Evolutionary conservation across 2,797 vertebrate species (phyloP).

Genomic region (Echiichthys vipera): DNA sequence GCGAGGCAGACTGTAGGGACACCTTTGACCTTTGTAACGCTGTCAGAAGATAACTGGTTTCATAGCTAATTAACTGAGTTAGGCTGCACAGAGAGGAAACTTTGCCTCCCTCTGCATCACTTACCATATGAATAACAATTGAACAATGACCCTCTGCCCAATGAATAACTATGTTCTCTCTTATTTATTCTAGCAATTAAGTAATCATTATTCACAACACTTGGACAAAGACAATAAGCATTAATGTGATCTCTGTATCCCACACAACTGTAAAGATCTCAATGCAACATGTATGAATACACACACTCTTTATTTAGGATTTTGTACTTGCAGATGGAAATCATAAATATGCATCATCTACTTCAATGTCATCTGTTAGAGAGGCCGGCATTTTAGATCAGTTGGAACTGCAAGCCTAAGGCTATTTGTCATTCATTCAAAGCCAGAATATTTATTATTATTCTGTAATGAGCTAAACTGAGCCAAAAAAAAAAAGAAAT

Average conservation of each 20-base stretch:
- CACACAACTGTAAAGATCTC: slow-evolving; percentile 12
- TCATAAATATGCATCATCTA: slow-evolving; percentile 78
- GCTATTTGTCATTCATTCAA: slow-evolving; percentile 76
- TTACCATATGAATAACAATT: slow-evolving; percentile 32
- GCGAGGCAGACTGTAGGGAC: slow-evolving; percentile 19
- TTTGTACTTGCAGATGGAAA: slow-evolving; percentile 66
- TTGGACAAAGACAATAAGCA: slow-evolving; percentile 18
- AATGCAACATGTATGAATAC: slow-evolving; percentile 12
- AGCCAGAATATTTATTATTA: slow-evolving; percentile 70
- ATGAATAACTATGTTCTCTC: slow-evolving; percentile 6
- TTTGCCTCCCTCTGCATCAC: slow-evolving; percentile 12
- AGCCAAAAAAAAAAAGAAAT: background rate
- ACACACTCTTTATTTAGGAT: slow-evolving; percentile 49
- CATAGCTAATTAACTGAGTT: slow-evolving; percentile 31
- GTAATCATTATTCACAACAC: slow-evolving; percentile 20
- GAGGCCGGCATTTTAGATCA: slow-evolving; percentile 69
- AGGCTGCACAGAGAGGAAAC: slow-evolving; percentile 34
- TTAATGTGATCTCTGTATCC: slow-evolving; percentile 1
- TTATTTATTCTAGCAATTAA: slow-evolving; percentile 25
- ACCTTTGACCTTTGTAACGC: slow-evolving; percentile 45
- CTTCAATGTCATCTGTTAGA: slow-evolving; percentile 62
- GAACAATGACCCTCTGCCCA: slow-evolving; percentile 10
- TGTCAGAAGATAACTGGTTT: slow-evolving; percentile 23
- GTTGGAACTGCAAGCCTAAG: slow-evolving; percentile 56
- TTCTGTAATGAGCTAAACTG: slow-evolving; percentile 44